These are phyloP conservation scores for Amphiduros pacificus DNA, from an alignment of 2,888 invertebrate species.

Conservation along the genomic window DNA sequence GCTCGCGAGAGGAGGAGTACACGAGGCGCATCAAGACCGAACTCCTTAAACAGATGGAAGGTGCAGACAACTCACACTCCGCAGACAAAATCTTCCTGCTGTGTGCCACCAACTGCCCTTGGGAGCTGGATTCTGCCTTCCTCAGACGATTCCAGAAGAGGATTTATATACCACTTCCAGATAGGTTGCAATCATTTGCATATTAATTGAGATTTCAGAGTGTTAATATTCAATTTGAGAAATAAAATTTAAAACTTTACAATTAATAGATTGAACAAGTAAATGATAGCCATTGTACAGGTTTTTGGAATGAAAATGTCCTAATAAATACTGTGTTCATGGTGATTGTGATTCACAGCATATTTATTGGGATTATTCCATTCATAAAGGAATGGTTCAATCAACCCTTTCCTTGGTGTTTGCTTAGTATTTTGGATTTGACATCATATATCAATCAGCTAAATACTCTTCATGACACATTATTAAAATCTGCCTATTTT, in stretches of 20 bases:
- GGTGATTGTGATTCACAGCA: too few relatives aligned
- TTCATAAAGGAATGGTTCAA: too few relatives aligned
- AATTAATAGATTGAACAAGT: too few relatives aligned
- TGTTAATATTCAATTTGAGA: too few relatives aligned
- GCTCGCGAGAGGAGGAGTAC: conserved; percentile 62
- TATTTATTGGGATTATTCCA: too few relatives aligned
- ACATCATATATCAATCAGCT: neutral
- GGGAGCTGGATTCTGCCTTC: conserved; percentile 68
- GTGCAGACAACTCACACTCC: conserved; percentile 41
- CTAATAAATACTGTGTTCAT: neutral
- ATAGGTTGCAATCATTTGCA: too few relatives aligned
- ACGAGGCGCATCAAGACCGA: conserved; percentile 66
- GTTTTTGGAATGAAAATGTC: too few relatives aligned
- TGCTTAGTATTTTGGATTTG: too few relatives aligned
- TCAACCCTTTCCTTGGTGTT: too few relatives aligned
- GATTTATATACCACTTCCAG: conserved; percentile 65
- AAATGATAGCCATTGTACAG: too few relatives aligned
- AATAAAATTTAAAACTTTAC: too few relatives aligned
- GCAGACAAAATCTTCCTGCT: conserved; percentile 58
- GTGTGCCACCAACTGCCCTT: conserved; percentile 68
- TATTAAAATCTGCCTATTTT: neutral
- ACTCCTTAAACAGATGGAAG: conserved; percentile 65
- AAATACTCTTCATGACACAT: neutral
- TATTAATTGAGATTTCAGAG: too few relatives aligned
- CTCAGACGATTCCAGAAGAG: conserved; percentile 65